These are phyloP conservation scores for Heliothis virescens DNA, from an alignment of 1,140 invertebrate genomes.

Conservation along the genomic window DNA sequence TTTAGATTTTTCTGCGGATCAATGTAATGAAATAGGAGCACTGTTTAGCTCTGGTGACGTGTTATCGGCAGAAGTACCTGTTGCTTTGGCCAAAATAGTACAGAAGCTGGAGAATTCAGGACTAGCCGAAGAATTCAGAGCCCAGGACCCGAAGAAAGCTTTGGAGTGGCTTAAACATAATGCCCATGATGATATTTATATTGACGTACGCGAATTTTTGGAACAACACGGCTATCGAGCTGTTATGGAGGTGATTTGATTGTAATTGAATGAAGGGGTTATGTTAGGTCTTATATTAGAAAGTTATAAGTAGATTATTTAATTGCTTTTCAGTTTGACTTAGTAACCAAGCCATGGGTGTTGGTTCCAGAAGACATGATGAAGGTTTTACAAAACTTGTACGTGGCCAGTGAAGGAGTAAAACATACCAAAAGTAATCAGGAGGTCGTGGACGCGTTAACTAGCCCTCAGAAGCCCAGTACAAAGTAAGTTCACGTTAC, in stretches of 20 bases:
- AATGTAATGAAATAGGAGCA: constrained; percentile 88
- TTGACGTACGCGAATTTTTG: constrained; percentile 88
- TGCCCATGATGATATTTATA: constrained; percentile 81
- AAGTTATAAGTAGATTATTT: background rate
- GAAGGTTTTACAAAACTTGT: constrained; percentile 87
- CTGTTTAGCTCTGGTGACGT: constrained; percentile 90
- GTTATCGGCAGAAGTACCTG: constrained; percentile 90
- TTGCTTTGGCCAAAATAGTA: constrained; percentile 86
- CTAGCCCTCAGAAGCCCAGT: constrained; percentile 80
- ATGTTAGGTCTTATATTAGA: background rate
- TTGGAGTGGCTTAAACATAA: constrained; percentile 87
- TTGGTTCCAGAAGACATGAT: constrained; percentile 88
- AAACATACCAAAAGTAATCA: constrained; percentile 60
- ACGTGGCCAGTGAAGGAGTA: constrained; percentile 53
- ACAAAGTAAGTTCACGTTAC: constrained; percentile 73
- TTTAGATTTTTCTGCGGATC: constrained; percentile 87
- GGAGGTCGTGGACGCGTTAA: constrained; percentile 81
- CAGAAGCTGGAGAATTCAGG: constrained; percentile 83
- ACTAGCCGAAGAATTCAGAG: constrained; percentile 85
- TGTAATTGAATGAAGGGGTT: too few species aligned
- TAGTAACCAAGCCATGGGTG: constrained; percentile 89
- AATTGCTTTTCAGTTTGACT: constrained; percentile 87
- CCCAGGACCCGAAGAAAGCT: constrained; percentile 84
- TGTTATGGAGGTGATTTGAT: constrained; percentile 89
- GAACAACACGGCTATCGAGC: constrained; percentile 91